These are phyloP conservation scores for Ictalurus furcatus DNA, from an alignment of 2,113 vertebrate species.

Conservation along the genomic window DNA sequence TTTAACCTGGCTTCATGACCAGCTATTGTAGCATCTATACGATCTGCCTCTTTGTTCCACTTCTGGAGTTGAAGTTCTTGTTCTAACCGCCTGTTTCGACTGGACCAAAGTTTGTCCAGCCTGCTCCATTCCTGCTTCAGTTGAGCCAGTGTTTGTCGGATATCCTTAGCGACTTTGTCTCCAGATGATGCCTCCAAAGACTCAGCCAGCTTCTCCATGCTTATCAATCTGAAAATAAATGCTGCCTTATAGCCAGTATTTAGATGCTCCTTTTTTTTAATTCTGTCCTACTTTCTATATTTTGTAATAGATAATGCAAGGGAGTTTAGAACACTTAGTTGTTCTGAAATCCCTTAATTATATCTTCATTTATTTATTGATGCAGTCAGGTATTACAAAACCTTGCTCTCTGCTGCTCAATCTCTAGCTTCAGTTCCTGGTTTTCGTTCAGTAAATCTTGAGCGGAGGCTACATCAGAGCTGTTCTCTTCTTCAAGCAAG, in stretches of 20 bases:
- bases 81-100: constrained; percentile 66
- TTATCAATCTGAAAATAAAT: constrained; percentile 57
- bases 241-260: not conserved
- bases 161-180: constrained; percentile 53
- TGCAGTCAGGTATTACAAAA: constrained; percentile 44
- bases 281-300: not conserved
- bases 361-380: not conserved
- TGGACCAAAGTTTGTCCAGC: constrained; percentile 75
- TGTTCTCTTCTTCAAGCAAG: constrained; percentile 72
- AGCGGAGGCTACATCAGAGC: constrained; percentile 73
- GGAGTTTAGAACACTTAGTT: not conserved
- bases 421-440: constrained; percentile 76
- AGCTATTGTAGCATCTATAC: constrained; percentile 77
- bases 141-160: constrained; percentile 63
- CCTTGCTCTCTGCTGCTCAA: constrained; percentile 76
- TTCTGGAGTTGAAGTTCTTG: constrained; percentile 79
- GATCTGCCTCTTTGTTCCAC: constrained; percentile 76
- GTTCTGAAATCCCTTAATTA: not conserved
- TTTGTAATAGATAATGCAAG: not conserved
- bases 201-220: constrained; percentile 64
- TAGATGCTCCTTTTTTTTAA: too few species aligned
- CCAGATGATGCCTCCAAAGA: constrained; percentile 53
- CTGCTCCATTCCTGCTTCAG: constrained; percentile 66
- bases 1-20: constrained; percentile 78
- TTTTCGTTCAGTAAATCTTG: constrained; percentile 75